Conservation (phyloP, 2,797 vertebrate genomes). For the Stomatorhinus walkeri region DNA sequence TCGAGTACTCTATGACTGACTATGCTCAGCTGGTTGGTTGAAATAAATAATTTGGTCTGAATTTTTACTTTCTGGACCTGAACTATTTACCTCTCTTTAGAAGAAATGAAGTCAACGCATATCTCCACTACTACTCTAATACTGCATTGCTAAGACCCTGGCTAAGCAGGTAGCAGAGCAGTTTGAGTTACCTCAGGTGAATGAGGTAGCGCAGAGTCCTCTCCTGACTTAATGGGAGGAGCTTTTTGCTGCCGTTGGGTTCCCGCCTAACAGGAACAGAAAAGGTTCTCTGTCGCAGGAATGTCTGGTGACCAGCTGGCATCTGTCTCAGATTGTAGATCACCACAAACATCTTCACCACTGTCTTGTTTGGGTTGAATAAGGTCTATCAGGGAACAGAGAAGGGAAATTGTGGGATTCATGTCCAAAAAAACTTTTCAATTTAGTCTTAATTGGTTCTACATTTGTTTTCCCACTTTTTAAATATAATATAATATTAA, state of each 20-base stretch:
- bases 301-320: conserved; percentile 98
- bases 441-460: neutral
- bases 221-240: conserved; percentile 66
- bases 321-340: conserved; percentile 92
- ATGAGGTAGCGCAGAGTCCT: conserved; percentile 97
- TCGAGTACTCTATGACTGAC: neutral
- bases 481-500: neutral
- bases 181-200: conserved; percentile 82
- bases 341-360: conserved; percentile 99
- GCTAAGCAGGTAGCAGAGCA: neutral
- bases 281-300: conserved; percentile 97
- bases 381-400: conserved; percentile 76
- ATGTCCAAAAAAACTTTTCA: neutral
- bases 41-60: neutral
- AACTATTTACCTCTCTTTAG: neutral
- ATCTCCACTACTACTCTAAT: neutral
- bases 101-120: neutral
- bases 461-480: neutral
- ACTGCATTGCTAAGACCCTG: neutral
- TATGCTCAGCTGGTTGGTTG: neutral
- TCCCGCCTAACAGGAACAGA: conserved; percentile 92
- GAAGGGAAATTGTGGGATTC: neutral
- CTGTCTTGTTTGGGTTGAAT: conserved; percentile 99
- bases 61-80: neutral
- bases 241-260: conserved; percentile 74